Evolutionary conservation across 2,113 vertebrate genomes (phyloP), one percentile per base, ranked within the genome.

Genomic region (Ancistrus triradiatus): DNA sequence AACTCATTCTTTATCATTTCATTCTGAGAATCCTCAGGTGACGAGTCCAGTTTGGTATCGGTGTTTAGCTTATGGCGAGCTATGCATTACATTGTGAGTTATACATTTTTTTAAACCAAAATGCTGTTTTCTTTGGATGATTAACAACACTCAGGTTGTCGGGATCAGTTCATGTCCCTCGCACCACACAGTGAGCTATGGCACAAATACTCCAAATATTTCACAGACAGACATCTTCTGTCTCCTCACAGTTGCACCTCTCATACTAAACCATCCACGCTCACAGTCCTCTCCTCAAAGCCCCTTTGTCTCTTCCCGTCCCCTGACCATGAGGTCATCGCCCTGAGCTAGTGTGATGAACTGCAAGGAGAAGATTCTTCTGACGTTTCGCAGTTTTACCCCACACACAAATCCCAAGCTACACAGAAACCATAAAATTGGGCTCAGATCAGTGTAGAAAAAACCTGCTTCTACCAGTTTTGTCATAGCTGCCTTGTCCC

Each of bases 401-500:
- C 31, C 21, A 18, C 14, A 62, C 31, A 49, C 25, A 40, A 42
- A 60, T 49, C 56, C 27, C 40, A 61, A 42, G 35, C 18, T 7
- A n/a, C 14, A 22, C 35, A 44, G 28, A 40, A 43, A 42, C 6
- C 35, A 46, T 38, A 35, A 63, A 17, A 42, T 37, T 63, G 63
- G 38, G 58, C 27, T 21, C n/a, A n/a, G 37, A 44, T 46, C 63
- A 66, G 51, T 15, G 22, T 66, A 8, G 4, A 13, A 52, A 35
- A 35, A 47, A 13, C 4, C 2, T 18, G 31, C 50, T 57, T 37
- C 18, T 28, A 27, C 37, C 38, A 53, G 57, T 35, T 31, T n/a
- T 47, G 66, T 38, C 37, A 73, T 80, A 83, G 85, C 78, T 85
- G 62, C 75, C 83, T 68, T 77, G 75, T 86, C 80, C 57, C 85